Base-by-base conservation (phyloP, 2,797 vertebrate genomes). In the Siniperca undulata region DNA sequence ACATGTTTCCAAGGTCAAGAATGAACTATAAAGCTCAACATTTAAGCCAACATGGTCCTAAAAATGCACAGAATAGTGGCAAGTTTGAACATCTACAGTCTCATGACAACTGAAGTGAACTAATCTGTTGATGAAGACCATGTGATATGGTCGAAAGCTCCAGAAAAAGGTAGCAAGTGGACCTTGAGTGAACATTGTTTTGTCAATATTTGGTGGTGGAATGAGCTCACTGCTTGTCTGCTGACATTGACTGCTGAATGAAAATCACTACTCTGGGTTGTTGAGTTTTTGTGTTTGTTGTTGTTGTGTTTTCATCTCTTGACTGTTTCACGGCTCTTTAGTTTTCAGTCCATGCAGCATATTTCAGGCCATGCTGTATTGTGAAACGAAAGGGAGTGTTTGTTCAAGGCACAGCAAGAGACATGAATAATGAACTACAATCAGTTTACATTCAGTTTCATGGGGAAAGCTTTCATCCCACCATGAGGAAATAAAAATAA, bases 301-400 rank as follows among this genome's bases (percentile, higher is more conserved):
- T 70, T 80, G 40, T 71, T 48, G 56, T 48, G 77, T 85, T 79
- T 82, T 87, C n/a, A 36, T 87, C 67, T 85, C 64, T 82, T 77
- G 24, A 64, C 80, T 64, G 74, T 90, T 91, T 91, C 64, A 80
- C 78, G 64, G 60, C 79, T 92, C 80, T 58, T 81, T 73, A 86
- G 60, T 85, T 87, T 91, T 91, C 78, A 81, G 90, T 88, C 89
- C 95, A 95, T 95, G 95, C 94, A 95, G 95, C 95, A 95, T 95
- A 92, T 95, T 92, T 93, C 91, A 96, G 95, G 92, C 93, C 95
- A 95, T 96, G 95, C 94, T 95, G 94, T 95, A 95, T 96, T 96
- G 95, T 96, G 95, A 94, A 92, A 95, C 82, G 60, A 85, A 84
- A 83, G 71, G 75, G 86, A 84, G 73, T 73, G 74, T 86, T 92